Base-by-base conservation (phyloP, 2,113 vertebrate genomes). In the Strigops habroptila region DNA sequence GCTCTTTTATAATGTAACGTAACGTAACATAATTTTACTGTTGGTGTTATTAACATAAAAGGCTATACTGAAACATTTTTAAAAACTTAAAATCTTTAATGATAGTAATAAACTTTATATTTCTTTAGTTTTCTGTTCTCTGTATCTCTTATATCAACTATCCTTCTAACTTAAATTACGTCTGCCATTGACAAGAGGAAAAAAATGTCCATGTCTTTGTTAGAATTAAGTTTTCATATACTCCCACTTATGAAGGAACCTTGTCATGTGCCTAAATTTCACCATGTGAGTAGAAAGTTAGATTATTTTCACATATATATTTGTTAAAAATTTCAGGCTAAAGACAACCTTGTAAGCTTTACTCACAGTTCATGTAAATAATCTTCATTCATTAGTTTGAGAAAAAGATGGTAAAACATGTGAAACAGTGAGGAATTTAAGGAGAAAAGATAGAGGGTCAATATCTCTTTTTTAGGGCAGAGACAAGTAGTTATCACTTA, bases 21-120 rank as follows among this genome's bases (percentile, higher is more conserved):
- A 90, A 74, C 37, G 13, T 41, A 43, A 43, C 15, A 14, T 33
- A 73, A 33, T 94, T 95, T 64, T 95, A 86, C 55, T 84, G 44
- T 87, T 90, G 53, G 23, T 95, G 55, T 85, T 93, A 91, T 90
- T 83, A 85, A 80, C 75, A 87, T 90, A 82, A 96, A 90, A 79
- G 46, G 28, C 82, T 84, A 52, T 52, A 64, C 21, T 57, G 79
- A 85, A 81, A 94, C 23, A 39, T 59, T 69, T 82, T 91, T 60
- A 7, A 44, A 76, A 87, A 79, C n/a, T 63, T 69, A 69, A 13
- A 59, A 37, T 80, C 44, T 82, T 86, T 91, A 94, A 73, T 82
- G 17, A 63, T 85, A 93, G 75, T 82, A 80, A 51, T 63, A 28
- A 57, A n/a, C 18, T 31, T 89, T 14, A 65, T 76, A 78, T 86